Conservation (phyloP, 1,140 invertebrate species). For the Pteromalus puparum region DNA sequence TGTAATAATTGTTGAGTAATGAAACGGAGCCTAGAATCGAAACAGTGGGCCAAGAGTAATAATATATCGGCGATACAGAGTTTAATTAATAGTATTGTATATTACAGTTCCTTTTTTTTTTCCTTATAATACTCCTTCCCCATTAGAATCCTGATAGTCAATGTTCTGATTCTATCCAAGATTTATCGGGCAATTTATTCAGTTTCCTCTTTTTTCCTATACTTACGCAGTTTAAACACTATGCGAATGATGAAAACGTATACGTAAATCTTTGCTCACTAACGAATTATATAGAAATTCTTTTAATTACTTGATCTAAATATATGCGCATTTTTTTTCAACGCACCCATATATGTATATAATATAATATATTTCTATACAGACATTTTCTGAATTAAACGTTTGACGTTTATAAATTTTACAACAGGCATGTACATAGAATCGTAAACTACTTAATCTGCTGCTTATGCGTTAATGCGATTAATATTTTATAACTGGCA, state of each 20-base stretch:
- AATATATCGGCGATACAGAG: constrained; percentile 5
- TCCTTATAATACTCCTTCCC: not conserved
- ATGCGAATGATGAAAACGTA: constrained; percentile 38
- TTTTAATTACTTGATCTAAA: not conserved
- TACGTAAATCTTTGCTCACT: constrained; percentile 1
- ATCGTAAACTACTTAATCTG: not conserved
- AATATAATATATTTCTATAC: constrained; percentile 11
- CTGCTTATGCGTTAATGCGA: not conserved
- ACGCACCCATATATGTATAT: not conserved
- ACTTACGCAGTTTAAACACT: not conserved
- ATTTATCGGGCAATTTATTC: not conserved
- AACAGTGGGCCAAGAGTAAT: not conserved
- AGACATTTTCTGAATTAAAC: constrained; percentile 15
- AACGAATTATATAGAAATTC: constrained; percentile 26
- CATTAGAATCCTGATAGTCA: not conserved
- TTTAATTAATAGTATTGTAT: constrained; percentile 4
- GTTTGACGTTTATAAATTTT: constrained; percentile 8
- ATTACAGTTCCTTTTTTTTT: constrained; percentile 1
- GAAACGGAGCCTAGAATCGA: not conserved
- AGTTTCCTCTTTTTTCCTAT: not conserved
- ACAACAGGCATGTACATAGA: not conserved
- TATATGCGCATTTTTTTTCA: constrained; percentile 1
- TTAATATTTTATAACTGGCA: not conserved
- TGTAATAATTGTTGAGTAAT: not conserved
- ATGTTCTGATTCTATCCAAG: not conserved